A percentile compares a stretch with the other conserved stretches of the same genome.
Conservation (phyloP, 2,888 invertebrate genomes). For the Resseliella maxima region DNA sequence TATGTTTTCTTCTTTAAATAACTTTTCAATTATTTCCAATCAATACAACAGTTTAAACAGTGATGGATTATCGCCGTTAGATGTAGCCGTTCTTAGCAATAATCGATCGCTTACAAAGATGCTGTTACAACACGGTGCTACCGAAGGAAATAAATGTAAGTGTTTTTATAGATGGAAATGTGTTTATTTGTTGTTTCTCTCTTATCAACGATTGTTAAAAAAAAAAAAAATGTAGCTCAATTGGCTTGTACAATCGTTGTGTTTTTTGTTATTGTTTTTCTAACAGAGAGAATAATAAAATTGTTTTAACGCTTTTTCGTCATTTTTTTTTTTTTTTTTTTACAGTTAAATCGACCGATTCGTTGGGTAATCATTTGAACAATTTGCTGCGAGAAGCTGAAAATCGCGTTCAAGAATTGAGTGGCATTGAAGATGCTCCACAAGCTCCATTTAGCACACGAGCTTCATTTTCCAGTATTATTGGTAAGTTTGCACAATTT, state of each 20-base stretch:
- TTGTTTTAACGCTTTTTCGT: neutral
- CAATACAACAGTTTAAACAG: constrained; percentile 78
- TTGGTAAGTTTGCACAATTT: constrained; percentile 66
- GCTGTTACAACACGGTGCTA: constrained; percentile 87
- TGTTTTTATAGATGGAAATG: constrained; percentile 62
- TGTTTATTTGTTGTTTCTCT: neutral
- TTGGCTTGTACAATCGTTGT: too few relatives aligned
- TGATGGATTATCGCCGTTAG: constrained; percentile 89
- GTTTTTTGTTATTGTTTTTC: too few relatives aligned
- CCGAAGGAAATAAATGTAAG: constrained; percentile 87
- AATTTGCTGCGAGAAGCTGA: constrained; percentile 85
- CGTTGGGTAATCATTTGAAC: constrained; percentile 80
- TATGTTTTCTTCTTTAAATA: constrained; percentile 34
- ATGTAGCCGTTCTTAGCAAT: constrained; percentile 92
- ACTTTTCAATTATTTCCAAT: neutral
- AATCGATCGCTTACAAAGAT: constrained; percentile 89
- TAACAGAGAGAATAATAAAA: too few relatives aligned
- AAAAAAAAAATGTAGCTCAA: too few relatives aligned
- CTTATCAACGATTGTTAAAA: neutral
- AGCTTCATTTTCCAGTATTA: constrained; percentile 72
- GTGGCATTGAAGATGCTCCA: constrained; percentile 68
- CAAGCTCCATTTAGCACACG: constrained; percentile 67
- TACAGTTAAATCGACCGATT: constrained; percentile 79
- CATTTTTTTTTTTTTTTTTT: neutral
- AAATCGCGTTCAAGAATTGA: constrained; percentile 82